Evolutionary conservation across 2,113 vertebrate genomes (phyloP).

Genomic region (Solea senegalensis): DNA sequence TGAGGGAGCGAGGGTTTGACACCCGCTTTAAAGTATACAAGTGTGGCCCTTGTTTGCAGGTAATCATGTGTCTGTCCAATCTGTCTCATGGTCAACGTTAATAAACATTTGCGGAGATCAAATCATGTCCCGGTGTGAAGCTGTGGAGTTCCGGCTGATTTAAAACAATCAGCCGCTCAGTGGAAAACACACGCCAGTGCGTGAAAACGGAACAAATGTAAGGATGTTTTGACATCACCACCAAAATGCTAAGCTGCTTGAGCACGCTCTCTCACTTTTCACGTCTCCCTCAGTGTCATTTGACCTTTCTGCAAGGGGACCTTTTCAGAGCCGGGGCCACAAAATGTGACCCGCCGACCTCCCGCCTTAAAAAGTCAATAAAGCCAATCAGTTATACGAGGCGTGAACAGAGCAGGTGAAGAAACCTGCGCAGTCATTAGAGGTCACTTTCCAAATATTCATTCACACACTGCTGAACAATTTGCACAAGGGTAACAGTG

Average conservation of each 20-base stretch:
- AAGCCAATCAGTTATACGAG: constrained; percentile 39
- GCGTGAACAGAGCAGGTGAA: constrained; percentile 59
- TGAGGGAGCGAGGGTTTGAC: no score
- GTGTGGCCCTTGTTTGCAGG: no score
- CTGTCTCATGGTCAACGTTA: no score
- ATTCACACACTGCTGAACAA: constrained; percentile 60
- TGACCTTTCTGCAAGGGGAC: constrained; percentile 35
- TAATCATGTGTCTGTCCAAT: no score
- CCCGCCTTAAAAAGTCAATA: constrained; percentile 45
- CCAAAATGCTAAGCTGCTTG: neutral
- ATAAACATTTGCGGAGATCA: no score
- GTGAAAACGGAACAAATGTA: constrained; percentile 5
- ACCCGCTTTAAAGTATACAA: no score
- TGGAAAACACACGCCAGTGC: neutral
- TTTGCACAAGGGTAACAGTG: constrained; percentile 56
- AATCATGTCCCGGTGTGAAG: no score
- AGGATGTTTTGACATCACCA: constrained; percentile 2
- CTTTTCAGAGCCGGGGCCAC: constrained; percentile 27
- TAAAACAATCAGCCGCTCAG: neutral
- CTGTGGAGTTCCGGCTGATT: no score
- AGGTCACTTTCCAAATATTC: constrained; percentile 57
- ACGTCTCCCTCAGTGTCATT: neutral
- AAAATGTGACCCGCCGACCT: constrained; percentile 47
- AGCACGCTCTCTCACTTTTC: neutral
- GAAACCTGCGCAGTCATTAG: constrained; percentile 58